Evolutionary conservation across 2,113 vertebrate species (phyloP).

Genomic region (Phylloscopus whistleri): DNA sequence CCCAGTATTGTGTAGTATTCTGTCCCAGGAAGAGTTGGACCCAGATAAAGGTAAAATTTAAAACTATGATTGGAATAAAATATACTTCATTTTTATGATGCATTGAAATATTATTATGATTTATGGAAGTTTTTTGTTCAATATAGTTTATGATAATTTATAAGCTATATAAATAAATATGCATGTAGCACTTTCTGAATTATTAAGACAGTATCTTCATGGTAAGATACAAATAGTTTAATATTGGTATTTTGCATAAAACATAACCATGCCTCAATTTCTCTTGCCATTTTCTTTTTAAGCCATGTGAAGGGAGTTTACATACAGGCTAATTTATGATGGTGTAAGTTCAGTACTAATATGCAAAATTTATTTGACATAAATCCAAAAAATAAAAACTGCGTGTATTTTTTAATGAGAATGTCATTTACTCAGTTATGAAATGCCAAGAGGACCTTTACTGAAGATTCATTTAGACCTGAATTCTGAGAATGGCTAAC

Average conservation of each 20-base stretch:
- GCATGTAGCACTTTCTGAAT: neutral
- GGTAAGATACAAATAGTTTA: neutral
- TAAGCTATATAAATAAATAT: neutral
- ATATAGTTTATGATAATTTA: neutral
- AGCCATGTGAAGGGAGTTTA: neutral
- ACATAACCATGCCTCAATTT: neutral
- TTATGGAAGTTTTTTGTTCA: neutral
- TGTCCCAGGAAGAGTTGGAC: conserved; percentile 78
- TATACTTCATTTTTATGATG: neutral
- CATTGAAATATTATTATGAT: neutral
- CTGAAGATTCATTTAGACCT: neutral
- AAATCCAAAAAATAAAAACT: neutral
- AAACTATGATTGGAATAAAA: neutral
- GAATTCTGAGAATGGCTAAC: neutral
- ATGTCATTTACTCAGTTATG: neutral
- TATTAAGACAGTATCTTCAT: neutral
- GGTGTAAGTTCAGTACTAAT: neutral
- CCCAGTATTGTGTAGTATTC: conserved; percentile 78
- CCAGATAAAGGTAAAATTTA: conserved; percentile 81
- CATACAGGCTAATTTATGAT: accelerated
- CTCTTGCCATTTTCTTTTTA: neutral
- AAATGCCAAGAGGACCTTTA: neutral
- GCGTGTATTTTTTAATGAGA: neutral
- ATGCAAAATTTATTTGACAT: neutral
- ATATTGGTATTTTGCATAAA: neutral